Evolutionary conservation across 2,113 vertebrate genomes (phyloP), one percentile per base, ranked within the genome.

Genomic region (Tyto alba): DNA sequence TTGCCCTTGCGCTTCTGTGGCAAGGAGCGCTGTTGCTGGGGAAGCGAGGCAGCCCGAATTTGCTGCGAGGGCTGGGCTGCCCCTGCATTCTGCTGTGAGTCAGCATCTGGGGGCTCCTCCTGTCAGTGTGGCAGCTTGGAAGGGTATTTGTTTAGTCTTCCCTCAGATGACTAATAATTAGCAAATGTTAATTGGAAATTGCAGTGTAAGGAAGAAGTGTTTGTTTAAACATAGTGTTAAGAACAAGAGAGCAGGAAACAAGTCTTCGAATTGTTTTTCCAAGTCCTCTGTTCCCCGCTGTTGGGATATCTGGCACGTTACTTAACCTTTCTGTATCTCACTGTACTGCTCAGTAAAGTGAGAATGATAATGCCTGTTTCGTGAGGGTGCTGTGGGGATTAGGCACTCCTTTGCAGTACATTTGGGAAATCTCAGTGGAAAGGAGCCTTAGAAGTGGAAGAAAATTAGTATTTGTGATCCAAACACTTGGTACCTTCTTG

Each of bases 131-230:
- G 43, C 75, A 41, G 79, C 38, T 6, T n/a, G 40, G 16, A 36
- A 48, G 63, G 38, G 23, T 81, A 14, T 90, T 87, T 88, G 52
- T 68, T 85, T 66, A 57, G 85, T 67, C 47, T 88, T 47, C 83
- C 38, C 72, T 56, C 36, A 26, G 57, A 41, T 55, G 78, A 63
- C 78, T 71, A 45, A 62, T 71, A 76, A 73, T 90, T 81, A 94
- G 75, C 84, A 69, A 73, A 73, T 10, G 32, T 64, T 93, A 88
- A 78, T 66, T 88, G 80, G 59, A 55, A 81, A 59, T 72, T 27
- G 34, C 74, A n/a, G 64, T 29, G 47, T 48, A 36, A 76, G 66
- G 29, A 76, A 78, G 64, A 36, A 47, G n/a, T 30, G 38, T 76
- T 81, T 75, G 45, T 56, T 71, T 89, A 60, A 78, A 36, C 0